These are phyloP conservation scores for Drosophila yooni DNA, from an alignment of 2,888 invertebrate species.

Conservation along the genomic window DNA sequence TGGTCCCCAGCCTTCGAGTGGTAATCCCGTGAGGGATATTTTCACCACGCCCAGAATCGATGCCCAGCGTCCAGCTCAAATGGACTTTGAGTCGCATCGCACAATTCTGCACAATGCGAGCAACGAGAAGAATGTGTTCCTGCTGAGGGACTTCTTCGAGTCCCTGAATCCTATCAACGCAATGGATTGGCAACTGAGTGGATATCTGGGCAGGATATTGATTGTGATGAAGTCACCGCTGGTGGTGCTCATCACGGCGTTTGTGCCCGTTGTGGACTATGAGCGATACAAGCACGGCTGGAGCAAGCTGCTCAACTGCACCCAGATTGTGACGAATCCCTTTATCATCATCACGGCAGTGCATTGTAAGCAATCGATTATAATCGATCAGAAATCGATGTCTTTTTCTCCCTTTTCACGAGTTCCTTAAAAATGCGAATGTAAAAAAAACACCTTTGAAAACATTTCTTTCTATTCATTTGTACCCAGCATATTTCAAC, in stretches of 20 bases:
- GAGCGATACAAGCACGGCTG: slow-evolving; percentile 75
- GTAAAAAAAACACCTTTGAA: background rate
- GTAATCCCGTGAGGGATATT: background rate
- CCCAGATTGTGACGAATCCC: slow-evolving; percentile 66
- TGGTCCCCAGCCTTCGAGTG: background rate
- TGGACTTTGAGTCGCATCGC: slow-evolving; percentile 21
- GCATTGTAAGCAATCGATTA: slow-evolving; percentile 50
- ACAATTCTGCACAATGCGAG: slow-evolving; percentile 14
- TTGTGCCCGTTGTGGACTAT: slow-evolving; percentile 74
- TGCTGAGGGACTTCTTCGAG: slow-evolving; percentile 57
- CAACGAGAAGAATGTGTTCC: slow-evolving; percentile 30
- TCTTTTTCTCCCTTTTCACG: background rate
- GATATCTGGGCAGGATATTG: slow-evolving; percentile 1
- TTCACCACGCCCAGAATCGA: background rate
- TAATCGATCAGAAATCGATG: background rate
- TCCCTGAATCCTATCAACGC: slow-evolving; percentile 63
- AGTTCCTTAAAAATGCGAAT: background rate
- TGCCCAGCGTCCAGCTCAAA: background rate
- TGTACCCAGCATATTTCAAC: background rate
- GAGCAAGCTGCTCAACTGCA: slow-evolving; percentile 79
- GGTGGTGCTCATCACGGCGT: slow-evolving; percentile 25
- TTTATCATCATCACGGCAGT: slow-evolving; percentile 33
- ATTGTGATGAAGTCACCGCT: slow-evolving; percentile 57
- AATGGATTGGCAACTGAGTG: slow-evolving; percentile 50
- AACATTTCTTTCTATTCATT: background rate